These are phyloP conservation scores for Pseudomyrmex pallidus DNA, from an alignment of 1,140 invertebrate genomes.

Conservation along the genomic window DNA sequence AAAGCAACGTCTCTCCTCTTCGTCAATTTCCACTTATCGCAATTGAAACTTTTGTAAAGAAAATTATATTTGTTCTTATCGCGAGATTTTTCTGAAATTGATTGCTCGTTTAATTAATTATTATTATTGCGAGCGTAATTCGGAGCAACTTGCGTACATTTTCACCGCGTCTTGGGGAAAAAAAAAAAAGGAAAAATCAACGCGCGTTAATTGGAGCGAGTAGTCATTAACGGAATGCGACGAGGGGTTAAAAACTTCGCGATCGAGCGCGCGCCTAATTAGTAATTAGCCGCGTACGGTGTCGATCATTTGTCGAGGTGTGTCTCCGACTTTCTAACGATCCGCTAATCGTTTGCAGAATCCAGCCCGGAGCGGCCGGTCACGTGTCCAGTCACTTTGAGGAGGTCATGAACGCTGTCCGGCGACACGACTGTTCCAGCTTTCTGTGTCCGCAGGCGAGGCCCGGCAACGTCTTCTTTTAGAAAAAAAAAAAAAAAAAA, in stretches of 20 bases:
- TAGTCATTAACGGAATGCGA: conserved; percentile 30
- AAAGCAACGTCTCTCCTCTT: neutral
- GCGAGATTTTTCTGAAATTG: neutral
- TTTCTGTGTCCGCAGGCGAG: conserved; percentile 84
- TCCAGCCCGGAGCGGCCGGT: conserved; percentile 85
- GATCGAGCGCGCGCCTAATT: conserved; percentile 33
- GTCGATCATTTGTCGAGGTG: conserved; percentile 48
- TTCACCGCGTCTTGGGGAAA: neutral
- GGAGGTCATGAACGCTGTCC: conserved; percentile 87
- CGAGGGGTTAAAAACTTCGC: conserved; percentile 10
- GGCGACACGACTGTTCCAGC: conserved; percentile 86
- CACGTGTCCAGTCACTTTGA: conserved; percentile 86
- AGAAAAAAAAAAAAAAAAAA: neutral
- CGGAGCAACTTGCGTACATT: neutral
- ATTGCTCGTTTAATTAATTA: neutral
- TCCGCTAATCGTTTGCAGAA: conserved; percentile 79
- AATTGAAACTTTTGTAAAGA: neutral
- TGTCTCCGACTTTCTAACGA: conserved; percentile 54
- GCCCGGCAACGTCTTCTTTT: conserved; percentile 76
- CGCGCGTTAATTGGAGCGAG: conserved; percentile 53
- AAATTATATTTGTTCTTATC: neutral
- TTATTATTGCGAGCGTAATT: neutral
- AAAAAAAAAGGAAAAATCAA: too few relatives aligned
- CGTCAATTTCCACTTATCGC: neutral
- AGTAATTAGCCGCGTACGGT: conserved; percentile 31